Evolutionary conservation across 92 coral and sea anemone genomes (phyloP).

Genomic region (Bergia sp.): DNA sequence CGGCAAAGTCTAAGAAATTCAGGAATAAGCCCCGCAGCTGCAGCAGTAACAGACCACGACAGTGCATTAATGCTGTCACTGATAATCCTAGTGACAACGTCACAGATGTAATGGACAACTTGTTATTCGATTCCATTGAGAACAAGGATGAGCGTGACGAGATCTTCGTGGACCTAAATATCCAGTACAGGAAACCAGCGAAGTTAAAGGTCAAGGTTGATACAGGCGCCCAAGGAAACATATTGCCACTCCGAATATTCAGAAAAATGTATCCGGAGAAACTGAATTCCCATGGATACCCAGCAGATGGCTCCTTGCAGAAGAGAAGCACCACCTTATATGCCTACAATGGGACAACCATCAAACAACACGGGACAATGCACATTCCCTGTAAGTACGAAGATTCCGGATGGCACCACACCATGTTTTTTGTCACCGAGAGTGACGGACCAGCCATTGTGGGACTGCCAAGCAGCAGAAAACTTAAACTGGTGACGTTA

Average conservation of each 20-base stretch:
- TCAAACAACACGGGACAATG: slow-evolving; percentile 25
- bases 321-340: slow-evolving; percentile 34
- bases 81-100: not conserved
- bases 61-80: not conserved
- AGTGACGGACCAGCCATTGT: slow-evolving; percentile 48
- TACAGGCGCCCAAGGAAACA: slow-evolving; percentile 58
- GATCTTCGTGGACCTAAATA: slow-evolving; percentile 34
- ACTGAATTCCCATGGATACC: slow-evolving; percentile 41
- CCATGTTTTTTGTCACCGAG: slow-evolving; percentile 39
- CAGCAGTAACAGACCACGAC: not conserved
- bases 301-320: slow-evolving; percentile 41
- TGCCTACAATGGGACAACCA: slow-evolving; percentile 42
- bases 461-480: slow-evolving; percentile 40
- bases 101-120: not conserved
- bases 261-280: slow-evolving; percentile 40
- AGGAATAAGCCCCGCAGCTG: not conserved
- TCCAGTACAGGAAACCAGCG: slow-evolving; percentile 18
- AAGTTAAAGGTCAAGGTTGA: slow-evolving; percentile 44
- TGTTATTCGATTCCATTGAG: not conserved
- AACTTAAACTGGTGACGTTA: slow-evolving; percentile 47
- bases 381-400: slow-evolving; percentile 28
- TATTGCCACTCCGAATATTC: slow-evolving; percentile 51
- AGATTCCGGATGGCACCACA: slow-evolving; percentile 1
- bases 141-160: slow-evolving; percentile 5
- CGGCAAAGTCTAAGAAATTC: not conserved